phyloP scores from a whole-genome alignment of 1,140 invertebrate species.

The Parapsyche elsis region DNA sequence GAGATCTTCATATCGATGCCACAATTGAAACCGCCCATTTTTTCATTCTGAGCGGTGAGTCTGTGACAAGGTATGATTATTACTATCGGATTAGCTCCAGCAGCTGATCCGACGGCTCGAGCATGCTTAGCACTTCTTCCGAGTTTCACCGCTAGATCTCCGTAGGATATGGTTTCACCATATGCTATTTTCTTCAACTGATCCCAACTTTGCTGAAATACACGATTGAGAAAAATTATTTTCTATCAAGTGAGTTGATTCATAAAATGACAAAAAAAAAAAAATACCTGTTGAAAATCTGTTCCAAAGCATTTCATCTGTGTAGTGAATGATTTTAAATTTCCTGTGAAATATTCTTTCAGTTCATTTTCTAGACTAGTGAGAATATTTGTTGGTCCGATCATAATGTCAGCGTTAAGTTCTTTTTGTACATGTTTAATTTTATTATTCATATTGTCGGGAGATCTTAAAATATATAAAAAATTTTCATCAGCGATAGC shows the following conservation, averaged over 20 bases:
- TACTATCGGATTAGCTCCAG: conserved; percentile 62
- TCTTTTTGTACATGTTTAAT: conserved; percentile 6
- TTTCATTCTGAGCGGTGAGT: conserved; percentile 58
- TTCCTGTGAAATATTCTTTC: conserved; percentile 48
- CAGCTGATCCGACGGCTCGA: conserved; percentile 63
- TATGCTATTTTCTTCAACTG: conserved; percentile 60
- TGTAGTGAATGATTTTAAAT: conserved; percentile 40
- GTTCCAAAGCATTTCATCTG: conserved; percentile 47
- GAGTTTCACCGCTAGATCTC: conserved; percentile 60
- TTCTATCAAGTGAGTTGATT: neutral
- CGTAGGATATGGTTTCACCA: conserved; percentile 62
- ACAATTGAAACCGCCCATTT: conserved; percentile 62
- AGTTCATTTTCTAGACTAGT: conserved; percentile 39
- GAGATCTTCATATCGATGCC: conserved; percentile 62
- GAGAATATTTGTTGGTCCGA: conserved; percentile 22
- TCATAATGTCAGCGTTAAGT: neutral
- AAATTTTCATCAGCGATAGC: conserved; percentile 48
- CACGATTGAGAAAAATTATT: neutral
- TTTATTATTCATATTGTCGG: conserved; percentile 2
- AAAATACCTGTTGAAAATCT: conserved; percentile 53
- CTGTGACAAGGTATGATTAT: conserved; percentile 64
- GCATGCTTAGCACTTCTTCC: conserved; percentile 60
- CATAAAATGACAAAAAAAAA: conserved; percentile 27
- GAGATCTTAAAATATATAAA: conserved; percentile 45
- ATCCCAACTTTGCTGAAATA: conserved; percentile 62